Base-by-base conservation (phyloP, 2,797 vertebrate species). In the Smutsia temminckii region DNA sequence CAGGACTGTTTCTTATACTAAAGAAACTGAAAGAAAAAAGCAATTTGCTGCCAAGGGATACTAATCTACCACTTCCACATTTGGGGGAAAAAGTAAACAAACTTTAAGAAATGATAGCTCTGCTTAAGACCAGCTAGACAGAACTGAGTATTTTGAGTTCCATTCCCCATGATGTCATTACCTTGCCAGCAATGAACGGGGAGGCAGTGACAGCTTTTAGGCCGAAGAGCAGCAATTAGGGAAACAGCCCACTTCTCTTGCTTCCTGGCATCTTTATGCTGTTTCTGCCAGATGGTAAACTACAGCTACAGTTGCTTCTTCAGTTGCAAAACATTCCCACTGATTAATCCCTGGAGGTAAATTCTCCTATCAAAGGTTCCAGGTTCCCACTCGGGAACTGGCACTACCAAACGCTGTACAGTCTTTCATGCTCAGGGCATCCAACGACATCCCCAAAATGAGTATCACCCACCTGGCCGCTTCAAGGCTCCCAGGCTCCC, bases 81-180 rank as follows among this genome's bases (percentile, higher is more conserved):
- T 13, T 12, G 14, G 37, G 8, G 13, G 17, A 25, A 49, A 40
- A 59, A 34, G 63, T 8, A 68, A 79, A 61, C 18, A 32, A 49
- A n/a, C 32, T 68, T 83, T 27, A 69, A 29, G 61, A 72, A 29
- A 23, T 9, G 8, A 49, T 3, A 51, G 59, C 37, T 46, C 88
- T 51, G 64, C 4, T 14, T 53, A 59, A 64, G 53, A 59, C 29
- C 63, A 55, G n/a, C 21, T 46, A 57, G 49, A 63, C 5, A 40
- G 63, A 79, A 71, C 7, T 9, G 14, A 21, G 81, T 42, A 29
- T 6, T 0, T 0, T 18, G 18, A 53, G 32, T 25, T 18, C 25
- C 4, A 20, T 12, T 8, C 27, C 25, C 55, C 3, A 42, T 3
- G 29, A 16, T 32, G 0, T 18, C 77, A 53, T 32, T 55, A 4